These are phyloP conservation scores for Operophtera brumata DNA, from an alignment of 2,888 invertebrate genomes.

Conservation along the genomic window DNA sequence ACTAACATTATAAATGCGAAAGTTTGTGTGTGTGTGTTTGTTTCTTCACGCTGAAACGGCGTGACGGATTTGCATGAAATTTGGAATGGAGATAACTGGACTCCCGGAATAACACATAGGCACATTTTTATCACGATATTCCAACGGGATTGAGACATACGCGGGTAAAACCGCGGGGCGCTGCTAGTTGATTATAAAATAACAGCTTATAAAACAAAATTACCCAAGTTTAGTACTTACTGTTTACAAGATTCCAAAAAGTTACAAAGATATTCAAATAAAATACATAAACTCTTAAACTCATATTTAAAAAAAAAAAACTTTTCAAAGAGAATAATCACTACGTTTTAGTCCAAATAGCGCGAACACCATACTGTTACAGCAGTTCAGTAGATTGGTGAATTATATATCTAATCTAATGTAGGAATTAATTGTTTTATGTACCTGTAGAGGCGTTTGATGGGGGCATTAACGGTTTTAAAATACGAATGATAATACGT, in stretches of 20 bases:
- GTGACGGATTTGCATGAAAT: too few relatives aligned
- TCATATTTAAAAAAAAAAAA: too few relatives aligned
- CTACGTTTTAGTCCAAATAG: not conserved
- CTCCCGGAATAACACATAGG: too few relatives aligned
- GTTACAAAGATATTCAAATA: constrained; percentile 2
- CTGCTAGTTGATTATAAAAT: too few relatives aligned
- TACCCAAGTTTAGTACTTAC: constrained; percentile 4
- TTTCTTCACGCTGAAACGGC: too few relatives aligned
- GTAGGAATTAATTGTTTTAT: constrained; percentile 3
- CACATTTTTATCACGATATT: too few relatives aligned
- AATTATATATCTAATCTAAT: constrained; percentile 13
- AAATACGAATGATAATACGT: constrained; percentile 3
- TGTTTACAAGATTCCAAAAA: constrained; percentile 3
- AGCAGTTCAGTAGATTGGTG: not conserved
- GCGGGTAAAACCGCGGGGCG: too few relatives aligned
- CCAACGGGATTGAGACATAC: too few relatives aligned
- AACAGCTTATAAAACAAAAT: not conserved
- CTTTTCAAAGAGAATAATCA: not conserved
- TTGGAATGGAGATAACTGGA: too few relatives aligned
- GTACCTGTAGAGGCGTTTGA: constrained; percentile 8
- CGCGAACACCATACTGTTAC: not conserved
- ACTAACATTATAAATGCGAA: too few relatives aligned
- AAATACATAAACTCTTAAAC: not conserved
- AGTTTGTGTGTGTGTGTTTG: too few relatives aligned
- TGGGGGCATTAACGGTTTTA: constrained; percentile 24